These are phyloP conservation scores for Cottoperca gobio DNA, from an alignment of 2,797 vertebrate genomes.

Conservation along the genomic window DNA sequence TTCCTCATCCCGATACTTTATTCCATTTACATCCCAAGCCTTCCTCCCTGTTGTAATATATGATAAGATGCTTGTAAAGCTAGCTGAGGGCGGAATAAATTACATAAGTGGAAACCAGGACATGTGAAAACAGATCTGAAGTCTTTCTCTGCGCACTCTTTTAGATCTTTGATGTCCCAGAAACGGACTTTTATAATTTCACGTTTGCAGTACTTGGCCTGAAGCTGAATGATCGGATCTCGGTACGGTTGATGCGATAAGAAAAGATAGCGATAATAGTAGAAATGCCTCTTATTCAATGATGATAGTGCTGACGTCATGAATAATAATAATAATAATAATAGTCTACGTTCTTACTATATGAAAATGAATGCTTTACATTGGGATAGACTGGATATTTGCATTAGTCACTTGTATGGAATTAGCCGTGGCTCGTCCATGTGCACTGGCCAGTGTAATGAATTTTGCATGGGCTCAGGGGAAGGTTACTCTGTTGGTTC, in stretches of 20 bases:
- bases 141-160: constrained; percentile 31
- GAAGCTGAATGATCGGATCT: background rate
- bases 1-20: constrained; percentile 15
- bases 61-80: constrained; percentile 37
- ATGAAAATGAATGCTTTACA: constrained; percentile 29
- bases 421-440: constrained; percentile 53
- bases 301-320: background rate
- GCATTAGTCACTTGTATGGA: constrained; percentile 43
- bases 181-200: constrained; percentile 49
- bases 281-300: background rate
- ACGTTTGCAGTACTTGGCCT: background rate
- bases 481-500: constrained; percentile 80
- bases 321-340: background rate
- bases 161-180: constrained; percentile 59
- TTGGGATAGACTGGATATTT: constrained; percentile 38
- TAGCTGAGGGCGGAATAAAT: constrained; percentile 54
- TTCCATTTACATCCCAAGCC: constrained; percentile 20
- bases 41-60: constrained; percentile 41
- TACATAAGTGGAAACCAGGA: constrained; percentile 51
- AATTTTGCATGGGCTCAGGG: constrained; percentile 81
- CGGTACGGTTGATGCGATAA: constrained; percentile 14
- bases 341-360: background rate
- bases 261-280: constrained; percentile 11
- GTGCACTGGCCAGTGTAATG: constrained; percentile 62
- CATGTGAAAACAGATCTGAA: constrained; percentile 38